Percentiles rank a stretch among this genome's conserved stretches.
phyloP scores from a whole-genome alignment of 1,140 invertebrate species.

The Psilanteris sp. region DNA sequence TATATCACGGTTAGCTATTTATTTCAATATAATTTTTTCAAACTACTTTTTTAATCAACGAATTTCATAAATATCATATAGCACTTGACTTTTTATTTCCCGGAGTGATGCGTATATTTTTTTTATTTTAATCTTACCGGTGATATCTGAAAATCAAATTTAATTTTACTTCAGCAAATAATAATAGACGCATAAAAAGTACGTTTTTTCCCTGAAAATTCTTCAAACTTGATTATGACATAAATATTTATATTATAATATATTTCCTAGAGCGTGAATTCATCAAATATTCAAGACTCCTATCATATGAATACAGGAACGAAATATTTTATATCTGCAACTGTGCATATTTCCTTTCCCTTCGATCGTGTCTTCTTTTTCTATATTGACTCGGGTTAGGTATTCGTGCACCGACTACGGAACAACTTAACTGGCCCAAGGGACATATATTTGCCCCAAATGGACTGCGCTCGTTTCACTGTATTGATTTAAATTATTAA shows the following conservation, averaged over 20 bases:
- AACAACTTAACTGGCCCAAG: conserved; percentile 66
- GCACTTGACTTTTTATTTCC: too few relatives aligned
- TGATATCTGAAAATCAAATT: not conserved
- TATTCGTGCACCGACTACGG: conserved; percentile 65
- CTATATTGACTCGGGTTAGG: conserved; percentile 26
- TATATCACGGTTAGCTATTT: not conserved
- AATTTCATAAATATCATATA: too few relatives aligned
- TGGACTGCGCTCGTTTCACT: conserved; percentile 69
- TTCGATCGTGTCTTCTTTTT: conserved; percentile 36
- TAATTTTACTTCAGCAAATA: not conserved
- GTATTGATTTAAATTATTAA: conserved; percentile 79
- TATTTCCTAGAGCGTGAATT: conserved; percentile 14
- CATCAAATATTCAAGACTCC: conserved; percentile 26
- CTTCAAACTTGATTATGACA: conserved; percentile 10
- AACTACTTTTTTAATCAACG: not conserved
- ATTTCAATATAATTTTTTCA: conserved; percentile 1
- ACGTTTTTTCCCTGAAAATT: not conserved
- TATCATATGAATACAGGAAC: conserved; percentile 28
- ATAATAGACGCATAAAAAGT: not conserved
- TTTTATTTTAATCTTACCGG: too few relatives aligned
- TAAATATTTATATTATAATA: conserved; percentile 39
- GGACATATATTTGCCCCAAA: conserved; percentile 72
- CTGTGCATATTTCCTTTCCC: conserved; percentile 29
- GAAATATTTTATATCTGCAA: conserved; percentile 48
- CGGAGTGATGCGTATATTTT: too few relatives aligned